A percentile compares a stretch with the other conserved stretches of the same genome.
These are phyloP conservation scores for Deilephila porcellus DNA, from an alignment of 2,888 invertebrate genomes.

Conservation along the genomic window DNA sequence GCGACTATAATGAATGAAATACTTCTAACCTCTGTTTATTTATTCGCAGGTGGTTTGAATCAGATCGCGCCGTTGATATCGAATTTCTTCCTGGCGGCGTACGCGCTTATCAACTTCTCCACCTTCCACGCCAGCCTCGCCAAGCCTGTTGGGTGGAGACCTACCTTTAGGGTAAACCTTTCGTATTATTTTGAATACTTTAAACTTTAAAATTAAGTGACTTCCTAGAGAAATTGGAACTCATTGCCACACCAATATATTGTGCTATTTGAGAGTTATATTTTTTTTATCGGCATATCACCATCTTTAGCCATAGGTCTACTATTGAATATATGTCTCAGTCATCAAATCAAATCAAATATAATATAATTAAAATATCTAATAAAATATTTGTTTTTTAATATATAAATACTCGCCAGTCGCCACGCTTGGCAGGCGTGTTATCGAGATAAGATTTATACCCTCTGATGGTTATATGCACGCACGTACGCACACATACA, in stretches of 20 bases:
- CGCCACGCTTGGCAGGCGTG: no score
- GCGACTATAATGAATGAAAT: no score
- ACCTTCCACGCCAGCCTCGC: conserved; percentile 97
- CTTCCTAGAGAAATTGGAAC: no score
- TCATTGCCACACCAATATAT: background rate
- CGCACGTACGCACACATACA: background rate
- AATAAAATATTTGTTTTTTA: no score
- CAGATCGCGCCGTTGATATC: conserved; percentile 96
- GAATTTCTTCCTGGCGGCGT: conserved; percentile 97
- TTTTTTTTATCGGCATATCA: no score
- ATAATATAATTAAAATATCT: no score
- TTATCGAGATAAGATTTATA: no score
- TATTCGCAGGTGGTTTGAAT: conserved; percentile 90
- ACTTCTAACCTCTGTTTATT: background rate
- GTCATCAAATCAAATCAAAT: no score
- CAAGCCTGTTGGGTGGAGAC: conserved; percentile 95
- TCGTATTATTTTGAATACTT: background rate
- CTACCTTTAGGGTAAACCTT: conserved; percentile 90
- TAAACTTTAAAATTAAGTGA: background rate
- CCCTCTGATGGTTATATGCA: no score
- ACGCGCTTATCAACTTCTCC: conserved; percentile 96
- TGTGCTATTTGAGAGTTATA: background rate
- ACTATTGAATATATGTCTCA: no score
- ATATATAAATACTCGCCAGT: no score
- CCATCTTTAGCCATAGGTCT: no score